Conservation (phyloP, 2,888 invertebrate species). For the Hydrotaea diabolus region DNA sequence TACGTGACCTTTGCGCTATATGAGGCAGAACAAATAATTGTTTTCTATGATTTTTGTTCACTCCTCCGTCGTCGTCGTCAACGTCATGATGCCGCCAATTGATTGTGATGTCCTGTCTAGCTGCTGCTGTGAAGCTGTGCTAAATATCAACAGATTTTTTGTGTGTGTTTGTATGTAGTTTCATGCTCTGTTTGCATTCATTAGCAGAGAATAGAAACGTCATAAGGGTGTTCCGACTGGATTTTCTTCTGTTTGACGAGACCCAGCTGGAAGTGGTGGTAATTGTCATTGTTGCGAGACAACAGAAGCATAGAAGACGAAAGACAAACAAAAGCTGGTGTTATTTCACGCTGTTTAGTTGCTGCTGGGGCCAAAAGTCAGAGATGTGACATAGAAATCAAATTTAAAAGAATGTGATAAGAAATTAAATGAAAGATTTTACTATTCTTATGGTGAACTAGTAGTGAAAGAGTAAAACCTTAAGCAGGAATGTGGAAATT, state of each 20-base stretch:
- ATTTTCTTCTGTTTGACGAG: not conserved
- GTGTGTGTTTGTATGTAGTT: not conserved
- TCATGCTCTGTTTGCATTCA: not conserved
- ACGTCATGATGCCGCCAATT: not conserved
- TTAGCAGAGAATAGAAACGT: conserved; percentile 7
- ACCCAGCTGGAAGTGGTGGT: conserved; percentile 7
- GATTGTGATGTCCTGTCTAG: not conserved
- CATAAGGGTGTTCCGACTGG: not conserved
- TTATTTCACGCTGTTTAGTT: not conserved
- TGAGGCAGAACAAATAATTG: conserved; percentile 8
- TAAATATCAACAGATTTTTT: not conserved
- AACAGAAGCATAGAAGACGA: not conserved
- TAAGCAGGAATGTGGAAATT: too few relatives aligned
- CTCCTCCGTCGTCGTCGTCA: too few relatives aligned
- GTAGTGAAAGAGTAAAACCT: too few relatives aligned
- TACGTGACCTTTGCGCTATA: conserved; percentile 12
- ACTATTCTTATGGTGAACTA: too few relatives aligned
- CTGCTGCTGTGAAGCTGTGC: not conserved
- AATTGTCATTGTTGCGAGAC: not conserved
- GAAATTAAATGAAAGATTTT: too few relatives aligned
- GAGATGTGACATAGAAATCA: not conserved
- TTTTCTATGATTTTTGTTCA: conserved; percentile 4
- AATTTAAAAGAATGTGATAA: too few relatives aligned
- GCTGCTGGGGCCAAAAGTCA: not conserved
- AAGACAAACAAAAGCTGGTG: not conserved